A percentile compares a stretch with the other conserved stretches of the same genome.
Evolutionary conservation across 2,888 invertebrate species (phyloP).

Genomic region (Flabesymbios commensalis): DNA sequence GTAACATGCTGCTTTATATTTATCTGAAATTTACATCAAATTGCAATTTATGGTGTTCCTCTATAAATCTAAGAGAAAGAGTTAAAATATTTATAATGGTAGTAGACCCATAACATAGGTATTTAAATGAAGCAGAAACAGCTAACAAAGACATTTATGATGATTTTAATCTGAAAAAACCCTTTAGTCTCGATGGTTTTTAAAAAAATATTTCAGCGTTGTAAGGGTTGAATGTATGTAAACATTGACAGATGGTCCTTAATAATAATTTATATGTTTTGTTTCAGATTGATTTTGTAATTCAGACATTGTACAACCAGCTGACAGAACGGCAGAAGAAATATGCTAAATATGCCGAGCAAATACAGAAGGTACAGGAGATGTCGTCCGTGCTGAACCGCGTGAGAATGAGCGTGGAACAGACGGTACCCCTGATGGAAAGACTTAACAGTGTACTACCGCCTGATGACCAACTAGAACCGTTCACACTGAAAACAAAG

Average conservation of each 20-base stretch:
- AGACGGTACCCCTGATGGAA: conserved; percentile 83
- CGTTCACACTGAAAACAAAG: conserved; percentile 21
- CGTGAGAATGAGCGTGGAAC: conserved; percentile 71
- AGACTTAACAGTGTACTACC: conserved; percentile 82
- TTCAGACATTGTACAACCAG: conserved; percentile 71
- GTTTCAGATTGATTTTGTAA: conserved; percentile 72
- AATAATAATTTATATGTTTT: background rate
- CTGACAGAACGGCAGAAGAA: conserved; percentile 81
- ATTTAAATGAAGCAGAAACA: too few relatives aligned
- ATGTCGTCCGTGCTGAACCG: conserved; percentile 65
- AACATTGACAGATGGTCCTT: background rate
- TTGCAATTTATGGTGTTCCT: background rate
- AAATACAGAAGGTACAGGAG: conserved; percentile 80
- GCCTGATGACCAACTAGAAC: conserved; percentile 77
- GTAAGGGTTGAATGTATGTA: too few relatives aligned
- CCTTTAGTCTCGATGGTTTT: too few relatives aligned
- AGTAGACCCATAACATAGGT: too few relatives aligned
- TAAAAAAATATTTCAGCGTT: too few relatives aligned
- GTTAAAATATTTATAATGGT: too few relatives aligned
- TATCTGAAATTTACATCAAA: background rate
- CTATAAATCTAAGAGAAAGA: background rate
- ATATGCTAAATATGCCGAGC: conserved; percentile 83
- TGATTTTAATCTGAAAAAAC: too few relatives aligned
- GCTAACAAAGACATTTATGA: too few relatives aligned
- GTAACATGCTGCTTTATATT: conserved; percentile 61